A percentile compares a stretch with the other conserved stretches of the same genome.
Evolutionary conservation across 2,888 invertebrate species (phyloP).

Genomic region (Subacronicta megacephala): DNA sequence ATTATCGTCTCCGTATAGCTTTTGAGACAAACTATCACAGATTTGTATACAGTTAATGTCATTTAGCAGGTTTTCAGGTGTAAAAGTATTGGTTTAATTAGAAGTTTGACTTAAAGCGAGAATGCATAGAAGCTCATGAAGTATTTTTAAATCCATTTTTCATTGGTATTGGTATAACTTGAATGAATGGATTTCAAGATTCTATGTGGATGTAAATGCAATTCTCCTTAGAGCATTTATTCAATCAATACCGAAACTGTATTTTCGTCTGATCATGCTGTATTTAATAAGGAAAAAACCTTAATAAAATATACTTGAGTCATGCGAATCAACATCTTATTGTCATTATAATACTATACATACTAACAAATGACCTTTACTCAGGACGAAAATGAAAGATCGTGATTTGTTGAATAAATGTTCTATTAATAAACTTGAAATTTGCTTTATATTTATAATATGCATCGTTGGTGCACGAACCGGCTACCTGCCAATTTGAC

Average conservation of each 20-base stretch:
- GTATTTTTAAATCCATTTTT: slow-evolving; percentile 20
- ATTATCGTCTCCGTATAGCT: slow-evolving; percentile 41
- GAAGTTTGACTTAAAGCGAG: slow-evolving; percentile 20
- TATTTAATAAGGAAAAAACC: slow-evolving; percentile 50
- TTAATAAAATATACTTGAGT: slow-evolving; percentile 49
- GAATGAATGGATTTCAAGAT: slow-evolving; percentile 8
- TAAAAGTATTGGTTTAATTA: slow-evolving; percentile 35
- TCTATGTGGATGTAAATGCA: slow-evolving; percentile 23
- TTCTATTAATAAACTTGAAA: slow-evolving; percentile 64
- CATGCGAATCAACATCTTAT: slow-evolving; percentile 38
- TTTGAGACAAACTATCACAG: slow-evolving; percentile 34
- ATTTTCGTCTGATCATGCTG: slow-evolving; percentile 29
- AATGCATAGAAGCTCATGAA: slow-evolving; percentile 10
- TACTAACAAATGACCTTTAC: slow-evolving; percentile 52
- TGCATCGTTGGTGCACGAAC: slow-evolving; percentile 57
- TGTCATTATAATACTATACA: slow-evolving; percentile 34
- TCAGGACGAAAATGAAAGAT: slow-evolving; percentile 56
- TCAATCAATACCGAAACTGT: slow-evolving; percentile 30
- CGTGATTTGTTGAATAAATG: slow-evolving; percentile 38
- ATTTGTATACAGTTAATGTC: slow-evolving; percentile 48
- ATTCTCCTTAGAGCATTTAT: slow-evolving; percentile 37
- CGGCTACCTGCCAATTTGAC: slow-evolving; percentile 75
- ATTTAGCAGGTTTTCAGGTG: slow-evolving; percentile 43
- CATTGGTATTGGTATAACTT: not conserved
- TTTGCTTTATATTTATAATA: slow-evolving; percentile 51